Percentiles rank a stretch among this genome's conserved stretches.
These are phyloP conservation scores for Lepidocolaptes lacrymiger DNA, from an alignment of 2,797 vertebrate genomes.

Conservation along the genomic window DNA sequence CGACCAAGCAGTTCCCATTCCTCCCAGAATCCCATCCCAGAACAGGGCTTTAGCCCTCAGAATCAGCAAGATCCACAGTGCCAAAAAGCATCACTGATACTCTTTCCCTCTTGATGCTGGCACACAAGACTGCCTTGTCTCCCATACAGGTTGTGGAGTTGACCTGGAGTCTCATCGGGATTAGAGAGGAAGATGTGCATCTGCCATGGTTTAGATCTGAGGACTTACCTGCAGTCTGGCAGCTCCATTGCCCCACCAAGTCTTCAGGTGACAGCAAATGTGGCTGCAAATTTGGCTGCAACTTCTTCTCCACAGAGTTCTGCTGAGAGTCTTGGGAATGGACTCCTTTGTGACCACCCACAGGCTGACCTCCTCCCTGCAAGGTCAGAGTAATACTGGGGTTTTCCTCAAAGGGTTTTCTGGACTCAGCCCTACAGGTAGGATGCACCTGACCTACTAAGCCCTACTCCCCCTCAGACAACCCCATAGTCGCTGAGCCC, in stretches of 20 bases:
- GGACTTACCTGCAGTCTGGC: constrained; percentile 61
- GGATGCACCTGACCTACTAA: neutral
- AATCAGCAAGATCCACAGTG: neutral
- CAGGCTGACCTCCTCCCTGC: constrained; percentile 1
- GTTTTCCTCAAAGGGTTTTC: neutral
- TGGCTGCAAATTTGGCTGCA: neutral
- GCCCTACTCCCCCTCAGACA: neutral
- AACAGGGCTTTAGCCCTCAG: neutral
- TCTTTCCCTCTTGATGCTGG: neutral
- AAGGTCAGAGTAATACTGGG: neutral
- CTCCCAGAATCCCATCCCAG: neutral
- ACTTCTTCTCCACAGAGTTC: neutral
- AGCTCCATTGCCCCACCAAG: neutral
- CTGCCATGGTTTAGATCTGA: neutral
- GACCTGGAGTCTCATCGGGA: neutral
- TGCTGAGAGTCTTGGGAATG: neutral
- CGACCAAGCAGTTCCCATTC: neutral
- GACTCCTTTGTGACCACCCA: neutral
- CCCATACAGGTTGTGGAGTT: neutral
- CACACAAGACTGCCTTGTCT: neutral
- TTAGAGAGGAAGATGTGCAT: neutral
- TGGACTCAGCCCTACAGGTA: neutral
- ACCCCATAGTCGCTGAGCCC: neutral
- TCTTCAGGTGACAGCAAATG: constrained; percentile 43
- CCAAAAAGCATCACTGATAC: neutral